Evolutionary conservation across 2,797 vertebrate species (phyloP), one percentile per base, ranked within the genome.

Genomic region (Tenualosa ilisha): DNA sequence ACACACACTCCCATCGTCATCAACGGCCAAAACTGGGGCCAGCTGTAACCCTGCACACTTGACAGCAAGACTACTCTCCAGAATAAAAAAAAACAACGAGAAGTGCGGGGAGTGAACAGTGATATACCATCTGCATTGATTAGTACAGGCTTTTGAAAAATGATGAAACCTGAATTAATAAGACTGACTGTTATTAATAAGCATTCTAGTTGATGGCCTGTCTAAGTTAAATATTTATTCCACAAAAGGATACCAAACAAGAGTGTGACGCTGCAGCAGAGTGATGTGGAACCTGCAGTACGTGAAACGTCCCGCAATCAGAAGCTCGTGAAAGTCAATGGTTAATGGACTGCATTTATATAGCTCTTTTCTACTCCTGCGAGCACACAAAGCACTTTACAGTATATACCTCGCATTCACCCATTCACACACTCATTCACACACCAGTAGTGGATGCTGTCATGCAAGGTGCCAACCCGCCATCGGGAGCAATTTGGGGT

Each of bases 201-300:
- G 72, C 37, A 0, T n/a, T 46, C 37, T 11, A 0, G 37, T 12
- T 37, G 26, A 37, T 72, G 65, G 65, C 5, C 5, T 22, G 72
- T 75, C 72, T 7, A 79, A 79, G 72, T 37, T 79, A 46, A 79
- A 79, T 46, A 79, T 79, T 79, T 79, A 79, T 79, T 79, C 37
- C 72, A 46, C 40, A 8, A 46, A 46, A 79, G 72, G 72, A 46
- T 22, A 11, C 20, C 2, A 79, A 79, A 46, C 72, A 79, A 46
- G 37, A 79, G 6, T 0, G 65, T 17, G 15, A 75, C 11, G 17
- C 9, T 13, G 63, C 11, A 26, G 61, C n/a, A n/a, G 61, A 24
- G 61, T 65, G 61, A 8, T 8, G 9, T n/a, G 59, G 20, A 24
- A 24, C 8, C 24, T 37, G 51, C 3, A 15, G 12, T 13, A 15